Evolutionary conservation across 2,797 vertebrate species (phyloP).

Genomic region (Halcyon chelicuti): DNA sequence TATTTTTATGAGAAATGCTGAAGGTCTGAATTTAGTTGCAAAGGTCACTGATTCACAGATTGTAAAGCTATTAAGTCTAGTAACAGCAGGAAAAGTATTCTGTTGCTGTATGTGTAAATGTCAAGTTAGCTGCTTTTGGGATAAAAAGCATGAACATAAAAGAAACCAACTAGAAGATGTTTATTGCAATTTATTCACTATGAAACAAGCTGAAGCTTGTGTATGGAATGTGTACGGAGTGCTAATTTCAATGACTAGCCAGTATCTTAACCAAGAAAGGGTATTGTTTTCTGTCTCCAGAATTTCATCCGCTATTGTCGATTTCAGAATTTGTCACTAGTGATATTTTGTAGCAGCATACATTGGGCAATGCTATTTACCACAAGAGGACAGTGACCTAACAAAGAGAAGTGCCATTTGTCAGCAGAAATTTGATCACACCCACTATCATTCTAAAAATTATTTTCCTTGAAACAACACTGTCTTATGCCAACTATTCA

Average conservation of each 20-base stretch:
- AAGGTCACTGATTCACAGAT: slow-evolving; percentile 25
- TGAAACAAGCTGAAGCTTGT: background rate
- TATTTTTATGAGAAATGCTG: slow-evolving; percentile 27
- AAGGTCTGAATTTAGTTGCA: slow-evolving; percentile 33
- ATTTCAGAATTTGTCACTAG: background rate
- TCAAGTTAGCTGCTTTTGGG: slow-evolving; percentile 29
- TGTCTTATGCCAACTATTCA: background rate
- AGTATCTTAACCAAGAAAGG: background rate
- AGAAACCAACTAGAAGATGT: slow-evolving; percentile 27
- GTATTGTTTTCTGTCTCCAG: background rate
- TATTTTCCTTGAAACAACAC: background rate
- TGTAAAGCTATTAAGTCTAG: slow-evolving; percentile 12
- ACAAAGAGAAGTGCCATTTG: background rate
- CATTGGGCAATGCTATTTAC: background rate
- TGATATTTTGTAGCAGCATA: background rate
- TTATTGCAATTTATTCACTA: background rate
- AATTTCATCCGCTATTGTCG: background rate
- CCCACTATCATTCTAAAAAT: background rate
- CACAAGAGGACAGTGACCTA: background rate
- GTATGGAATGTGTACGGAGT: background rate
- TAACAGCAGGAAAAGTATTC: slow-evolving; percentile 15
- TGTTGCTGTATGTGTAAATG: slow-evolving; percentile 56
- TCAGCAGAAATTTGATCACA: background rate
- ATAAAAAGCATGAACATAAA: slow-evolving; percentile 32
- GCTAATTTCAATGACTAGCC: background rate